These are phyloP conservation scores for Byasa hedistus DNA, from an alignment of 2,888 invertebrate genomes.

Conservation along the genomic window DNA sequence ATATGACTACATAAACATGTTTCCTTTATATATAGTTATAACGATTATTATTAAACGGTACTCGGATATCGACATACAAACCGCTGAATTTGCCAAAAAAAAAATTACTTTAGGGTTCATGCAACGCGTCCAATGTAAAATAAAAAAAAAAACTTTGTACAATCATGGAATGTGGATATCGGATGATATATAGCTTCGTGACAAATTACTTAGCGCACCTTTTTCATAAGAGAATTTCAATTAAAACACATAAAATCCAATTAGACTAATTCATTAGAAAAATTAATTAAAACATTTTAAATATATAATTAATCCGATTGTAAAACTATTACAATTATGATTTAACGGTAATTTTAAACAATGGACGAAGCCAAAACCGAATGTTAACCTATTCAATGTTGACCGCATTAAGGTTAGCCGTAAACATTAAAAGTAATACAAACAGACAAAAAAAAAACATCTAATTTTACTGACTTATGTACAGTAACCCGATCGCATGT, in stretches of 20 bases:
- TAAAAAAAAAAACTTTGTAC: constrained; percentile 52
- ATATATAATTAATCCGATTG: background rate
- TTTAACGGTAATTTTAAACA: background rate
- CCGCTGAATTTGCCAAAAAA: no score
- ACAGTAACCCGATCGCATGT: constrained; percentile 21
- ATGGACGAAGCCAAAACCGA: background rate
- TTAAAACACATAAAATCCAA: constrained; percentile 32
- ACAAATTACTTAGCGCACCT: constrained; percentile 53
- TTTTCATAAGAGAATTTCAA: constrained; percentile 45
- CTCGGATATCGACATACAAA: no score
- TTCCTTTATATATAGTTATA: constrained; percentile 22
- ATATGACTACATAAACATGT: constrained; percentile 22
- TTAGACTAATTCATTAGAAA: constrained; percentile 20
- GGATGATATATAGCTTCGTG: constrained; percentile 46
- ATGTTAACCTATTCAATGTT: background rate
- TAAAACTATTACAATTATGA: background rate
- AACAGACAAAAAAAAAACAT: constrained; percentile 3
- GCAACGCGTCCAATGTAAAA: no score
- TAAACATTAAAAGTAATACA: constrained; percentile 27
- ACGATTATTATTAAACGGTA: background rate
- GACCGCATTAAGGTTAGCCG: constrained; percentile 7
- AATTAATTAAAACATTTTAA: background rate
- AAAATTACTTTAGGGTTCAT: no score
- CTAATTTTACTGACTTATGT: constrained; percentile 28
- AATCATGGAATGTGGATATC: constrained; percentile 73